Conservation (phyloP, 2,888 invertebrate genomes). For the Cosmia trapezina region DNA sequence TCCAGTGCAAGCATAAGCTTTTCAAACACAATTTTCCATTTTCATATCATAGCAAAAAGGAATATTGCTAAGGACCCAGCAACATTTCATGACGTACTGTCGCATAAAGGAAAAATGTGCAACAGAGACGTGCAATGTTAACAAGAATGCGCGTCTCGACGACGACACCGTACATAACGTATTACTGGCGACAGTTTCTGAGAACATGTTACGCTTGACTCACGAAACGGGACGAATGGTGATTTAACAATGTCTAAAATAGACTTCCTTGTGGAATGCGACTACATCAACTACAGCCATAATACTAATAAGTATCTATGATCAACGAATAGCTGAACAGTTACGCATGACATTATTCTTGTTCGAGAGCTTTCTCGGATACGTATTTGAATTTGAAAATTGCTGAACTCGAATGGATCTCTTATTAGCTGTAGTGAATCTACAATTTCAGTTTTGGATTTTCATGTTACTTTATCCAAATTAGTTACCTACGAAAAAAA, state of each 20-base stretch:
- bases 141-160: slow-evolving; percentile 71
- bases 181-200: slow-evolving; percentile 75
- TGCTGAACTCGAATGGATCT: slow-evolving; percentile 1
- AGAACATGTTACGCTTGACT: slow-evolving; percentile 79
- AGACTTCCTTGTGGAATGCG: slow-evolving; percentile 77
- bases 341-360: slow-evolving; percentile 56
- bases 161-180: slow-evolving; percentile 69
- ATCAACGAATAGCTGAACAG: slow-evolving; percentile 53
- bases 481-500: background rate
- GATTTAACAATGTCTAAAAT: slow-evolving; percentile 79
- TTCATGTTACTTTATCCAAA: background rate
- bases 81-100: slow-evolving; percentile 20
- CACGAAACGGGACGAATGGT: slow-evolving; percentile 78
- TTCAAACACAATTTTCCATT: slow-evolving; percentile 8
- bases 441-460: background rate
- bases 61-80: slow-evolving; percentile 25
- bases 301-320: slow-evolving; percentile 61
- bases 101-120: slow-evolving; percentile 65
- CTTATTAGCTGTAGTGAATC: background rate
- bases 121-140: slow-evolving; percentile 70
- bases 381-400: slow-evolving; percentile 23
- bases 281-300: slow-evolving; percentile 66
- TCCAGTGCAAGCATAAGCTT: background rate
- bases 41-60: slow-evolving; percentile 14
- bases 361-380: slow-evolving; percentile 42